Conservation (phyloP, 2,888 invertebrate genomes). For the Hyposoter dolosus region DNA sequence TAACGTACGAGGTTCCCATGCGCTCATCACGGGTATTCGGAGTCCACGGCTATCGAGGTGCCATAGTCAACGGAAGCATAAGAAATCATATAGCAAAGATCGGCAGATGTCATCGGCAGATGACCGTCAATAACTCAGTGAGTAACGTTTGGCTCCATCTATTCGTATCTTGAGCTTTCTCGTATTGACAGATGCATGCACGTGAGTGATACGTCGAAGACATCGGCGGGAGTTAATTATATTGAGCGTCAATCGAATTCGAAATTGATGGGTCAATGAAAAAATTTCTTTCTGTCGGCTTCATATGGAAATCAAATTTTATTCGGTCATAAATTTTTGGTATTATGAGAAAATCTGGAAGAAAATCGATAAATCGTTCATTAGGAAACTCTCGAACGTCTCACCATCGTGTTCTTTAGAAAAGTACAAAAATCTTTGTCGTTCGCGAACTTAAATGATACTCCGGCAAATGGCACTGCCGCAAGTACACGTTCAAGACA, state of each 20-base stretch:
- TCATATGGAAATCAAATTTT: not conserved
- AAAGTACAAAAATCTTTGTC: not conserved
- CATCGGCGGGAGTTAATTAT: not conserved
- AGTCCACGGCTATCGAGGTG: slow-evolving; percentile 12
- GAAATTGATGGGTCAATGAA: not conserved
- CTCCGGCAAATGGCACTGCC: not conserved
- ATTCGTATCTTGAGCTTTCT: slow-evolving; percentile 17
- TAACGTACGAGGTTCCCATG: not conserved
- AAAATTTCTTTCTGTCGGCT: no score
- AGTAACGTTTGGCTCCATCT: slow-evolving; percentile 32
- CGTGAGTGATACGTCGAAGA: not conserved
- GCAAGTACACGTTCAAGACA: not conserved
- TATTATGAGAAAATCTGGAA: not conserved
- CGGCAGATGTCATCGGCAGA: slow-evolving; percentile 62
- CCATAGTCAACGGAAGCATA: slow-evolving; percentile 25
- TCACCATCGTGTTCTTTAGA: not conserved
- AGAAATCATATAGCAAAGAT: slow-evolving; percentile 55
- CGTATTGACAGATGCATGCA: not conserved
- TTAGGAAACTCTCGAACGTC: not conserved
- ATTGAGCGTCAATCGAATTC: not conserved
- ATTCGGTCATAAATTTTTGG: not conserved
- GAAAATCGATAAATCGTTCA: not conserved
- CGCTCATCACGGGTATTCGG: not conserved
- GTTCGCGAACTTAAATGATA: not conserved
- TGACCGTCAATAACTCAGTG: slow-evolving; percentile 64